phyloP scores from a whole-genome alignment of 2,888 invertebrate species.

The Agrotis ipsilon region DNA sequence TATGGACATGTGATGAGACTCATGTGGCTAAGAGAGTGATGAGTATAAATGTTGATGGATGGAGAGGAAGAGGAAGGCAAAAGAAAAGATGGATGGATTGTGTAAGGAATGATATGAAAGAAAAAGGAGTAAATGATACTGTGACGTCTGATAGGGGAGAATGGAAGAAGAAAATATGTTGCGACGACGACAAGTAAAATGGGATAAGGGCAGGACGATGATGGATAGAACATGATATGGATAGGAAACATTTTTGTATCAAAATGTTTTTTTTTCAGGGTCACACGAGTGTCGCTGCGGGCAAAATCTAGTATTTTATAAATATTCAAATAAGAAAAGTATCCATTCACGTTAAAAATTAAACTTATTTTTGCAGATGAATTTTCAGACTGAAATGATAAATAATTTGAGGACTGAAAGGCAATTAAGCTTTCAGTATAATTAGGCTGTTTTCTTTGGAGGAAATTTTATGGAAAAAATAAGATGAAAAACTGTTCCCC shows the following conservation, averaged over 20 bases:
- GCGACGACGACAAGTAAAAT: too few species aligned
- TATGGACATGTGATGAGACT: too few species aligned
- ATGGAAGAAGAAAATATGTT: too few species aligned
- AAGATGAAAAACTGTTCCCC: constrained; percentile 48
- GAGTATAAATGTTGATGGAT: too few species aligned
- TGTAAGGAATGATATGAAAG: too few species aligned
- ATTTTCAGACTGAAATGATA: constrained; percentile 40
- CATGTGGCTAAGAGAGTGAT: too few species aligned
- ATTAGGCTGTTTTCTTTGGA: constrained; percentile 69
- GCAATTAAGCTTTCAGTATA: constrained; percentile 66
- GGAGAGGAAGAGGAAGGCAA: too few species aligned
- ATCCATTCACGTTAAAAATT: neutral
- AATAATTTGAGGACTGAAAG: constrained; percentile 25
- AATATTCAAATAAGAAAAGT: constrained; percentile 1
- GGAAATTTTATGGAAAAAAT: constrained; percentile 65
- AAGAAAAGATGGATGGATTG: too few species aligned
- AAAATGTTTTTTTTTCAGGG: too few species aligned
- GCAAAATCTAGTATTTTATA: neutral
- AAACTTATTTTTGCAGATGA: constrained; percentile 32
- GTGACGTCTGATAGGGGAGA: too few species aligned
- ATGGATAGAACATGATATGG: neutral
- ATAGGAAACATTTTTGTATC: neutral
- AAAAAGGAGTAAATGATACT: too few species aligned
- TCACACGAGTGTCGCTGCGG: neutral
- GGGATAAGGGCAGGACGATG: too few species aligned